Evolutionary conservation across 2,113 vertebrate genomes (phyloP), one percentile per base, ranked within the genome.

Genomic region (Microtus montanus): DNA sequence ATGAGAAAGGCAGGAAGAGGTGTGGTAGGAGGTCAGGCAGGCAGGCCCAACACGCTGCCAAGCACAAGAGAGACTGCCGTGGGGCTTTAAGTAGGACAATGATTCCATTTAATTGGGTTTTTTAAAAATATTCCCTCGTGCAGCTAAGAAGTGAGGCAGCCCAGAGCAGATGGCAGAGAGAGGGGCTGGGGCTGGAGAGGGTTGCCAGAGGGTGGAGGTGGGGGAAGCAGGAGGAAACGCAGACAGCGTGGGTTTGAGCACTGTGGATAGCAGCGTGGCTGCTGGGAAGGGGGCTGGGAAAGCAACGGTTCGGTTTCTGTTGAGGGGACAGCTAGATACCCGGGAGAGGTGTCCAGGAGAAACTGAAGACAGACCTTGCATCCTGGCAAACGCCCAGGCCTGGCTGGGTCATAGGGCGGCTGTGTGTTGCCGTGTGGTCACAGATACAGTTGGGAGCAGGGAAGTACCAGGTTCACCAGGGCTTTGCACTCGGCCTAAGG

Each of bases 191-290:
- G 77, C 70, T 11, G 28, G 22, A 13, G 28, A 41, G 26, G 44
- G 30, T 0, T 1, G 75, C 47, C 19, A 17, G 83, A 1, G 47
- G 70, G 2, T 12, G 1, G 13, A 14, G 17, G 52, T 7, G 12
- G 20, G 14, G 3, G 2, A 19, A 1, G 30, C 19, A n/a, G 3
- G 22, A 14, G 41, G 24, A 1, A 22, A 71, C 7, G 15, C 77
- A 52, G 3, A 3, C 0, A 0, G 3, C 1, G 54, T 58, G 58
- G 38, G 24, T 12, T 1, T 0, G 30, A 19, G 54, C 64, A 0
- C 35, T 0, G 1, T 9, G 20, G 64, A 28, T 5, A 11, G 52
- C 0, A 7, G 49, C 7, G 28, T 33, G 61, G 28, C 30, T 30
- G 19, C 49, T 0, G 0, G 74, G 49, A 44, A 33, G 28, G 20